phyloP scores from a whole-genome alignment of 2,113 vertebrate genomes.

The Sapayoa aenigma region DNA sequence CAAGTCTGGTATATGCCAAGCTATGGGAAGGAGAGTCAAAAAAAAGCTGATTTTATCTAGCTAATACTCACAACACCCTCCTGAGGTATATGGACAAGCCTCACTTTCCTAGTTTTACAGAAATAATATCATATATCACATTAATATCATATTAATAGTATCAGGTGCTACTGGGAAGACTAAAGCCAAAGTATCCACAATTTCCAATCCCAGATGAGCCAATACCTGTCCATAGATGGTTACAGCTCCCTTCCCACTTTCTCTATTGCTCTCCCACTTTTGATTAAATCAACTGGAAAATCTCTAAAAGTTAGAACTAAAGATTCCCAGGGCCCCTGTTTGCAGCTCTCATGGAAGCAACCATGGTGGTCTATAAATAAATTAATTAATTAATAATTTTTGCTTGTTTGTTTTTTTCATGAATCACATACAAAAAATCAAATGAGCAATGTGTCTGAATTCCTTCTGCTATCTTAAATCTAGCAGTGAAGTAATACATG shows the following conservation, averaged over 20 bases:
- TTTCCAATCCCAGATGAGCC: background rate
- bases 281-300: background rate
- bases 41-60: background rate
- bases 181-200: background rate
- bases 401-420: background rate
- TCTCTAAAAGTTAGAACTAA: background rate
- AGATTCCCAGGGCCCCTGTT: background rate
- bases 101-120: background rate
- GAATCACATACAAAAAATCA: background rate
- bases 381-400: no score
- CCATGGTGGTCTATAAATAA: rapidly evolving
- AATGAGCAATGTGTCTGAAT: background rate
- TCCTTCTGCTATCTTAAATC: background rate
- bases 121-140: background rate
- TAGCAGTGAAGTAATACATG: background rate
- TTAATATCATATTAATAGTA: background rate
- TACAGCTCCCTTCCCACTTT: background rate
- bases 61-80: background rate
- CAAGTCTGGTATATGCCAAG: background rate
- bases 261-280: background rate
- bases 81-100: background rate
- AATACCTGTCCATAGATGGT: background rate
- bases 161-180: background rate
- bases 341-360: background rate
- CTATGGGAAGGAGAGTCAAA: background rate